phyloP scores from a whole-genome alignment of 2,113 vertebrate genomes.

The Xiphorhynchus elegans region DNA sequence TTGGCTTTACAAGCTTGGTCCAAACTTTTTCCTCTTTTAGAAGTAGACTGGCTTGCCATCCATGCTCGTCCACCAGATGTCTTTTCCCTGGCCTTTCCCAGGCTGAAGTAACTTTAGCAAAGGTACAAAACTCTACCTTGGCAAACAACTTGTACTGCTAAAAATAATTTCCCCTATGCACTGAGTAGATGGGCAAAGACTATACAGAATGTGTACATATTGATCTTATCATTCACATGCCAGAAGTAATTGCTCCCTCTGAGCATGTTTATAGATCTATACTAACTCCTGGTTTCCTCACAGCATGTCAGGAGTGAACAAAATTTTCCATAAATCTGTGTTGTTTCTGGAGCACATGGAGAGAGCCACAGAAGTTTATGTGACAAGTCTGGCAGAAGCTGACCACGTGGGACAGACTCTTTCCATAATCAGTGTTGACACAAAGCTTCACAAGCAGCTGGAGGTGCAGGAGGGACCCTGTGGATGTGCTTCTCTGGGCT shows the following conservation, averaged over 20 bases:
- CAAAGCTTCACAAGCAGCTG: not conserved
- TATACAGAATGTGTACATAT: not conserved
- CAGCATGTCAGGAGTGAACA: not conserved
- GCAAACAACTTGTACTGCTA: slow-evolving; percentile 1
- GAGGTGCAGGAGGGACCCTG: not conserved
- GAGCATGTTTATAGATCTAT: slow-evolving; percentile 40
- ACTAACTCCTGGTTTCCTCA: slow-evolving; percentile 19
- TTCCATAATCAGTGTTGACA: not conserved
- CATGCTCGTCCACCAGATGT: not conserved
- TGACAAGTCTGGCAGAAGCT: not conserved
- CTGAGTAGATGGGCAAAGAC: not conserved
- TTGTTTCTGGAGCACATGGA: not conserved
- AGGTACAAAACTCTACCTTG: slow-evolving; percentile 14
- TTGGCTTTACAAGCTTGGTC: not conserved
- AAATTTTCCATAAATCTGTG: not conserved
- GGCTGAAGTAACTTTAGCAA: not conserved
- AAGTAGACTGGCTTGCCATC: not conserved
- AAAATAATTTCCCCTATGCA: slow-evolving; percentile 14
- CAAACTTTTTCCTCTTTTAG: not conserved
- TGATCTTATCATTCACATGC: slow-evolving; percentile 51
- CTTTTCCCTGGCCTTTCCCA: not conserved
- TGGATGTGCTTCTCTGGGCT: not conserved
- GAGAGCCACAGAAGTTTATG: not conserved
- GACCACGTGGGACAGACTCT: not conserved
- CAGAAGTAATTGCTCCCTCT: slow-evolving; percentile 53